phyloP scores from a whole-genome alignment of 2,113 vertebrate species.

The Indicator indicator region DNA sequence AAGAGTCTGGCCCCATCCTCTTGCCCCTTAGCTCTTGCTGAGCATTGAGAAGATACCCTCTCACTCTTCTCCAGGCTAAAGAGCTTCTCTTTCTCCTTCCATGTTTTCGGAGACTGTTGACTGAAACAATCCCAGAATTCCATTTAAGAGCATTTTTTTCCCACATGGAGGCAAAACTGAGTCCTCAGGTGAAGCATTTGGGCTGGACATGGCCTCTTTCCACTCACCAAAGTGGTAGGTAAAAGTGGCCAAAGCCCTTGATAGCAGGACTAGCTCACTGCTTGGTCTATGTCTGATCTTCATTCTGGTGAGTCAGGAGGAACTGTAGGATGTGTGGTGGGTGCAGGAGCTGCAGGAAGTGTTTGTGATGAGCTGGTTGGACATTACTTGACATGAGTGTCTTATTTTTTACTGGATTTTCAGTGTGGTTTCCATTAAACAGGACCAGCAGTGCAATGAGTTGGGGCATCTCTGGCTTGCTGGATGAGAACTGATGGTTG shows the following conservation, averaged over 20 bases:
- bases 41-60: too few species aligned
- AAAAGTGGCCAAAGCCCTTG: background rate
- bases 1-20: too few species aligned
- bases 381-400: background rate
- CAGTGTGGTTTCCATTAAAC: background rate
- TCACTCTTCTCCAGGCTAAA: too few species aligned
- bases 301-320: background rate
- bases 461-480: background rate
- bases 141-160: background rate
- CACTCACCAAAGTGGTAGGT: background rate
- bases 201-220: background rate
- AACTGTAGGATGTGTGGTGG: fast-evolving
- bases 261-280: too few species aligned
- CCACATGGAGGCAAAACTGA: background rate
- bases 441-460: background rate
- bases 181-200: background rate
- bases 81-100: background rate
- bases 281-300: fast-evolving
- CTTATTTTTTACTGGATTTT: background rate
- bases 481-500: background rate
- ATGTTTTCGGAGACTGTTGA: fast-evolving
- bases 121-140: background rate
- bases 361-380: background rate
- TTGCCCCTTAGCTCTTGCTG: too few species aligned
- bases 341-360: background rate